phyloP scores from a whole-genome alignment of 1,140 invertebrate species.

The Conus betulinus region DNA sequence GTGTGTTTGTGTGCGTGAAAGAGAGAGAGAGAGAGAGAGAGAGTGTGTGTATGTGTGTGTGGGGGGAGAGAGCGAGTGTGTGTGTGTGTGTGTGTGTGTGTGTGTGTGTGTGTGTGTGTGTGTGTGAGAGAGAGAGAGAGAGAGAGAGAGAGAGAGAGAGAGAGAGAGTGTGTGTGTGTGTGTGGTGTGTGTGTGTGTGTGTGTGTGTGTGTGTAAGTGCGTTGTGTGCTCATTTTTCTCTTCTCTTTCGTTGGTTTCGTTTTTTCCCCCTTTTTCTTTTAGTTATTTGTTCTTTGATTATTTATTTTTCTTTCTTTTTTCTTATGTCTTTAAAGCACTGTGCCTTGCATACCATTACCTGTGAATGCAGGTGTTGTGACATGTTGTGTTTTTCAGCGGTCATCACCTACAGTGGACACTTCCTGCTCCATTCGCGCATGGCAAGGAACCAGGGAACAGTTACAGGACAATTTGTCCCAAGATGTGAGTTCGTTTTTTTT shows the following conservation, averaged over 20 bases:
- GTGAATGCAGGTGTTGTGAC: not conserved
- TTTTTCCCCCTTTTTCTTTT: not conserved
- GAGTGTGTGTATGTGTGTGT: no score
- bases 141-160: no score
- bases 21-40: no score
- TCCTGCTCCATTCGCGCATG: not conserved
- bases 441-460: not conserved
- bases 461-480: conserved; percentile 21
- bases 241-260: not conserved
- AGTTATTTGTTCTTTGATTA: not conserved
- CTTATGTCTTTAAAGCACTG: no score
- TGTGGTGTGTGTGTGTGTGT: no score
- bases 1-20: no score
- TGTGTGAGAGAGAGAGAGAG: no score
- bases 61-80: no score
- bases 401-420: conserved; percentile 24
- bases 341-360: no score
- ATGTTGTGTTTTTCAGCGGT: conserved; percentile 18
- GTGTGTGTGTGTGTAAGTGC: not conserved
- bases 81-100: no score
- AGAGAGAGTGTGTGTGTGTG: not conserved
- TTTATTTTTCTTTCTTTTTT: not conserved
- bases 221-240: not conserved
- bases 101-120: no score
- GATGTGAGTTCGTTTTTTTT: not conserved